Evolutionary conservation across 2,888 invertebrate species (phyloP).

Genomic region (Cynaeus angustus): DNA sequence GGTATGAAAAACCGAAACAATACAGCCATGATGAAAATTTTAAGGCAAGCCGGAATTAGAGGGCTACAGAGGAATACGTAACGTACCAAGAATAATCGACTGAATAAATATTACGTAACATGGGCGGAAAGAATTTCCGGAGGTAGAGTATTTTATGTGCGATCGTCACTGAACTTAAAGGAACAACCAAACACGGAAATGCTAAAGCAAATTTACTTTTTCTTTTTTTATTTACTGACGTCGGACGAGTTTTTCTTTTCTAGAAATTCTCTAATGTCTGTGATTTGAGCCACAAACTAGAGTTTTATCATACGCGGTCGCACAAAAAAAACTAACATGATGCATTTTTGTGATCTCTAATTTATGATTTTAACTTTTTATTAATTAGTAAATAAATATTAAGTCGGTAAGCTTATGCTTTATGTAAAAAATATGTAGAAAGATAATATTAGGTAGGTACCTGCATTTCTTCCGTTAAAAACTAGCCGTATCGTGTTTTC

Average conservation of each 20-base stretch:
- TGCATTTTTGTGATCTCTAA: constrained; percentile 59
- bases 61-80: constrained; percentile 54
- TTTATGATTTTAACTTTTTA: constrained; percentile 50
- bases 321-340: constrained; percentile 11
- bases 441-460: constrained; percentile 51
- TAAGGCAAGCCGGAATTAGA: constrained; percentile 56
- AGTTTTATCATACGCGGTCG: too few relatives aligned
- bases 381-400: constrained; percentile 40
- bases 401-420: constrained; percentile 41
- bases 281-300: too few relatives aligned
- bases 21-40: constrained; percentile 53
- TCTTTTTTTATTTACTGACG: too few relatives aligned
- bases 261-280: too few relatives aligned
- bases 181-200: too few relatives aligned
- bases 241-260: too few relatives aligned
- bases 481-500: constrained; percentile 26
- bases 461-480: constrained; percentile 54
- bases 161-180: too few relatives aligned
- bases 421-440: constrained; percentile 48
- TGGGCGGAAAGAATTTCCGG: too few relatives aligned
- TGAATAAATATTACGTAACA: constrained; percentile 38
- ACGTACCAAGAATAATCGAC: constrained; percentile 46
- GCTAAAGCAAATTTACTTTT: too few relatives aligned
- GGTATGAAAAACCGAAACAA: constrained; percentile 60
- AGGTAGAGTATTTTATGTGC: too few relatives aligned